A percentile compares a stretch with the other conserved stretches of the same genome.
These are phyloP conservation scores for Saccostrea cuccullata DNA, from an alignment of 1,140 invertebrate genomes.

Conservation along the genomic window DNA sequence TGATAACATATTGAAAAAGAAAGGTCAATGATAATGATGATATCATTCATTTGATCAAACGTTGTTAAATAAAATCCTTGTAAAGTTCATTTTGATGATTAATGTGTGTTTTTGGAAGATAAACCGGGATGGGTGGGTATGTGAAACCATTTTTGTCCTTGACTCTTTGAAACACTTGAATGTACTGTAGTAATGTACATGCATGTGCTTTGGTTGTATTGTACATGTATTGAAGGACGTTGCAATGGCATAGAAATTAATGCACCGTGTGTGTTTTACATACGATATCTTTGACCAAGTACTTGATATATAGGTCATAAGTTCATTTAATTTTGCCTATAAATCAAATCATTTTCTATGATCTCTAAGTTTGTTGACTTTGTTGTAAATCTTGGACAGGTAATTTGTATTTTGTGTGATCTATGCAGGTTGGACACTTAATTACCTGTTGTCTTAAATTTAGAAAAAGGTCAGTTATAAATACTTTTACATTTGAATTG, in stretches of 20 bases:
- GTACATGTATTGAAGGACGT: too few species aligned
- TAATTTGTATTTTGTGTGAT: not conserved
- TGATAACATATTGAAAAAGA: too few species aligned
- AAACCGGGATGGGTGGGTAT: too few species aligned
- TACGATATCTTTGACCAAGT: not conserved
- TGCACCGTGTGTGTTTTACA: not conserved
- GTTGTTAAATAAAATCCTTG: too few species aligned
- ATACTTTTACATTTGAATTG: not conserved
- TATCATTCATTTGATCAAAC: too few species aligned
- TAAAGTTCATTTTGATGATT: too few species aligned
- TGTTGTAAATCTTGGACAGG: not conserved
- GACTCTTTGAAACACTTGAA: not conserved
- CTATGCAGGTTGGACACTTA: not conserved
- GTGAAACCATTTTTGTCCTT: not conserved
- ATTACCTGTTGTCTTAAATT: not conserved
- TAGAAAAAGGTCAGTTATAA: not conserved
- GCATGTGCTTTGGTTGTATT: too few species aligned
- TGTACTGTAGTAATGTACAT: not conserved
- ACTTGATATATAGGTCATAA: not conserved
- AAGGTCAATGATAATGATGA: too few species aligned
- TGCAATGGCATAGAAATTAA: too few species aligned
- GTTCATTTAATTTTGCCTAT: not conserved
- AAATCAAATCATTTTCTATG: not conserved
- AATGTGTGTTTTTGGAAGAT: too few species aligned
- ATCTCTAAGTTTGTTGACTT: not conserved